Conservation (phyloP, 2,888 invertebrate species). For the Lepidocyrtoides sp. region DNA sequence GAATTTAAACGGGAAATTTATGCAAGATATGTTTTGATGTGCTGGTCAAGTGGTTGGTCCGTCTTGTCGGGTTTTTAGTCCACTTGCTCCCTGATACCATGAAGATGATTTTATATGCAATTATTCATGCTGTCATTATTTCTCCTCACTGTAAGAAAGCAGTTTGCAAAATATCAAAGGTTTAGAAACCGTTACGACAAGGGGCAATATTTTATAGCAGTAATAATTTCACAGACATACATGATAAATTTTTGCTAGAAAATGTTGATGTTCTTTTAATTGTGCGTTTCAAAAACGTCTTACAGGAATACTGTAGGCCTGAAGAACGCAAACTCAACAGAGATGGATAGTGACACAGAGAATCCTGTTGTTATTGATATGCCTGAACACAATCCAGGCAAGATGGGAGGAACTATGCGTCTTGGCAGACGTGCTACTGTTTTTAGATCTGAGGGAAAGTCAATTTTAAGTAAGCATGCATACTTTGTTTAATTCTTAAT, state of each 20-base stretch:
- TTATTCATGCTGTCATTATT: conserved; percentile 19
- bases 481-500: no score
- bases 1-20: not conserved
- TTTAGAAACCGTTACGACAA: not conserved
- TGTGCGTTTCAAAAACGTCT: no score
- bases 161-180: not conserved
- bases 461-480: conserved; percentile 57
- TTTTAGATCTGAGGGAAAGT: conserved; percentile 89
- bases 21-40: not conserved
- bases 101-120: conserved; percentile 30
- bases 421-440: conserved; percentile 96
- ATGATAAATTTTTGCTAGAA: no score
- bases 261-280: no score
- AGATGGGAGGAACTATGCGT: conserved; percentile 99
- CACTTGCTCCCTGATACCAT: not conserved
- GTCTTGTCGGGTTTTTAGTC: conserved; percentile 29
- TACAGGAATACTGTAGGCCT: conserved; percentile 92
- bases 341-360: conserved; percentile 91
- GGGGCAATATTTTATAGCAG: not conserved
- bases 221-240: not conserved
- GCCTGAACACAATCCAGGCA: conserved; percentile 98
- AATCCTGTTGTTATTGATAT: conserved; percentile 98
- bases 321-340: conserved; percentile 94
- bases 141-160: not conserved
- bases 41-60: conserved; percentile 64